These are phyloP conservation scores for Brachirus orientalis DNA, from an alignment of 2,113 vertebrate species.

Conservation along the genomic window DNA sequence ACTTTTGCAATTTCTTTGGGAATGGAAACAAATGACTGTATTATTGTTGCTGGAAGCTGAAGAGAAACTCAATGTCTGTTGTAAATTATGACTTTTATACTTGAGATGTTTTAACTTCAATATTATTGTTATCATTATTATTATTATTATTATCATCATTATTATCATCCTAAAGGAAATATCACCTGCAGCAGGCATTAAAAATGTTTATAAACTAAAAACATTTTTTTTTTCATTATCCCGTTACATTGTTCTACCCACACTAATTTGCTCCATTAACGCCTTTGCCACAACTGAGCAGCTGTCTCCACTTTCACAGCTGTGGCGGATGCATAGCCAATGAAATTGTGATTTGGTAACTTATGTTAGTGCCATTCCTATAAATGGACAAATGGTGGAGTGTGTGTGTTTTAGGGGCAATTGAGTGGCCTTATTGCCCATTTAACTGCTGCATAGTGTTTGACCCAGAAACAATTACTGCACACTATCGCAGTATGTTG, in stretches of 20 bases:
- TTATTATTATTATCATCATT: too few species aligned
- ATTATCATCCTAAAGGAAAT: too few species aligned
- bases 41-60: not conserved
- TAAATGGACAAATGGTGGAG: conserved; percentile 39
- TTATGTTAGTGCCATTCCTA: conserved; percentile 29
- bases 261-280: conserved; percentile 16
- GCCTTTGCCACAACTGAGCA: not conserved
- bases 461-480: conserved; percentile 67
- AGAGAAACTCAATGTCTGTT: too few species aligned
- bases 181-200: not conserved
- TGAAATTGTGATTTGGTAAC: conserved; percentile 46
- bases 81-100: too few species aligned
- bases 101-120: too few species aligned
- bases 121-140: too few species aligned
- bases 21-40: not conserved
- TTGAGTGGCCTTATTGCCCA: conserved; percentile 72
- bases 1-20: too few species aligned
- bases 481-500: conserved; percentile 3
- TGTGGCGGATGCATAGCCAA: conserved; percentile 1
- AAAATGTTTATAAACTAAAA: not conserved
- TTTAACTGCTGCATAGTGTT: conserved; percentile 44
- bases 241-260: not conserved
- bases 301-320: conserved; percentile 10
- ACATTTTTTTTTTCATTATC: not conserved
- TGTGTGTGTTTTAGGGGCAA: conserved; percentile 50